phyloP scores from a whole-genome alignment of 2,113 vertebrate species.

The Cisticola juncidis region DNA sequence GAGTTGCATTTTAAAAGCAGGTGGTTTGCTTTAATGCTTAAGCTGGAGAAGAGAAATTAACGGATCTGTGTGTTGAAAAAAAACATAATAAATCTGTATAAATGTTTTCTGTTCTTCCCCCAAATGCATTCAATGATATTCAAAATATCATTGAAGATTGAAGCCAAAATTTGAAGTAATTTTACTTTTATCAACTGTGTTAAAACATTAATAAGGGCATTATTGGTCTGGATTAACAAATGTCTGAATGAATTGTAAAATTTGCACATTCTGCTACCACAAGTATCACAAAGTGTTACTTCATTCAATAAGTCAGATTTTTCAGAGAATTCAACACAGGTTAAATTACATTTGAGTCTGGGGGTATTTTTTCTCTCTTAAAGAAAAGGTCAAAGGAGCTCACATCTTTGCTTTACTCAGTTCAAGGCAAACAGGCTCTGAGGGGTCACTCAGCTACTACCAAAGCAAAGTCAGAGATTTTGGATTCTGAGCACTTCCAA shows the following conservation, averaged over 20 bases:
- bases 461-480: no score
- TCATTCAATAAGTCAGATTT: not conserved
- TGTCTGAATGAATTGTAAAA: not conserved
- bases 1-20: not conserved
- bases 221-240: not conserved
- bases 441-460: rapidly evolving
- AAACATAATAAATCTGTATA: rapidly evolving
- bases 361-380: rapidly evolving
- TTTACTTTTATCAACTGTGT: not conserved
- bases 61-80: not conserved
- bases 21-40: not conserved
- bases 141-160: not conserved
- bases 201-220: not conserved
- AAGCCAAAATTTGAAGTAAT: not conserved
- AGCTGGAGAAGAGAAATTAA: not conserved
- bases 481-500: not conserved
- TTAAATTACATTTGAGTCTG: not conserved
- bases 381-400: not conserved
- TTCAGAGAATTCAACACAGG: not conserved
- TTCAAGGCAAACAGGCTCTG: not conserved
- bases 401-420: not conserved
- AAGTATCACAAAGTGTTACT: not conserved
- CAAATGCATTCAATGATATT: not conserved
- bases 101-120: not conserved
- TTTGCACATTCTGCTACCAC: not conserved